phyloP scores from a whole-genome alignment of 2,113 vertebrate genomes.

The Ailuropoda melanoleuca region DNA sequence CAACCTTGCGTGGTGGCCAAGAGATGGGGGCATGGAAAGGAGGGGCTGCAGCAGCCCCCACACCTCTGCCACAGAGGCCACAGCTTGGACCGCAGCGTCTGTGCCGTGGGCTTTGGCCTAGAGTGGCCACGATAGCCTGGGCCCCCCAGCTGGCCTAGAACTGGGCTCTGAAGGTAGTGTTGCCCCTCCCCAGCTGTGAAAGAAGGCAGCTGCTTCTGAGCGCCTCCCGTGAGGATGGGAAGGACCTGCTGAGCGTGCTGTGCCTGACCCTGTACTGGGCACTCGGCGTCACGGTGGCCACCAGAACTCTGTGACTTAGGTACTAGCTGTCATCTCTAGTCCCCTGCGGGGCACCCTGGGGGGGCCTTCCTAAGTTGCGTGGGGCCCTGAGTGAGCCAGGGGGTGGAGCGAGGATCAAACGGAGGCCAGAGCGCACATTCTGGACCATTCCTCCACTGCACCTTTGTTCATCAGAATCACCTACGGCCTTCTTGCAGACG shows the following conservation, averaged over 20 bases:
- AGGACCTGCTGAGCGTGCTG: background rate
- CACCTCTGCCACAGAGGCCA: too few species aligned
- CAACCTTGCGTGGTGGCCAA: too few species aligned
- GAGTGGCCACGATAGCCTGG: accelerated
- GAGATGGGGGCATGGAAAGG: background rate
- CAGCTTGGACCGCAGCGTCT: background rate
- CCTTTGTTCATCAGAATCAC: background rate
- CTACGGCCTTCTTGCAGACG: background rate
- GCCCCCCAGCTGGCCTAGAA: background rate
- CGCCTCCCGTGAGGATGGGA: background rate
- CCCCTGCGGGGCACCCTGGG: background rate
- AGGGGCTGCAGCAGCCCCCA: accelerated
- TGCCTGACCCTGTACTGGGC: background rate
- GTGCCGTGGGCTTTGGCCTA: background rate
- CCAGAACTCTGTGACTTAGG: background rate
- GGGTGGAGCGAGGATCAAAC: background rate
- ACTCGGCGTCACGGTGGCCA: background rate
- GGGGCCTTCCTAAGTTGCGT: background rate
- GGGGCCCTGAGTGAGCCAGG: background rate
- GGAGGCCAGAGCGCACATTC: background rate
- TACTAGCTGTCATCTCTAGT: background rate
- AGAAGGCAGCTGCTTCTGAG: background rate
- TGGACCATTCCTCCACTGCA: accelerated
- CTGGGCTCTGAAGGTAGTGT: background rate
- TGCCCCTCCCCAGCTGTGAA: background rate